phyloP scores from a whole-genome alignment of 2,113 vertebrate species.

The Cyprinodon brontotheroides region DNA sequence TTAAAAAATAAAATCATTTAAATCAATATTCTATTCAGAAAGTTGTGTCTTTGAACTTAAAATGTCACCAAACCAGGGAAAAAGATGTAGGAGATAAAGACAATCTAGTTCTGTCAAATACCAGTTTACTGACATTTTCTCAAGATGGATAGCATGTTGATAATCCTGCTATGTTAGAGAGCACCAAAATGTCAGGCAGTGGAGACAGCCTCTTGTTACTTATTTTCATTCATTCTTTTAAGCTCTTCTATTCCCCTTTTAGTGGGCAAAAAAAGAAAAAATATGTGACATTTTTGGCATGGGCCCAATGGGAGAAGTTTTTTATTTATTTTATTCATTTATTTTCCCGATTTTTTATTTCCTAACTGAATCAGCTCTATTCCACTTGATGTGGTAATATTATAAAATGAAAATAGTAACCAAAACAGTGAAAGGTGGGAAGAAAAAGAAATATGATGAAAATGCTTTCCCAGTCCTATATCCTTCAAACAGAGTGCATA shows the following conservation, averaged over 20 bases:
- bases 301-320: not conserved
- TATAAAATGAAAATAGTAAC: not conserved
- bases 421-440: no score
- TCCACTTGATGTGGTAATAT: no score
- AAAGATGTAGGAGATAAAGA: no score
- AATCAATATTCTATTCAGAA: no score
- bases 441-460: not conserved
- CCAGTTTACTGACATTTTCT: no score
- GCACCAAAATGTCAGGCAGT: no score
- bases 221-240: not conserved
- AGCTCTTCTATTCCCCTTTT: not conserved
- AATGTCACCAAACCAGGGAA: not conserved
- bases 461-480: not conserved
- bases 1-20: conserved; percentile 27
- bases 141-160: no score
- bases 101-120: no score
- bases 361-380: no score
- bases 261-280: not conserved
- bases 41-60: not conserved
- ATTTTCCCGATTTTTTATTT: not conserved
- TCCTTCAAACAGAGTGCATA: not conserved
- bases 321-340: not conserved
- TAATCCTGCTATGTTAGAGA: no score
- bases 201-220: no score
- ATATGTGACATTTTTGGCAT: no score